Evolutionary conservation across 2,113 vertebrate species (phyloP), one percentile per base, ranked within the genome.

Genomic region (Pelecanus crispus): DNA sequence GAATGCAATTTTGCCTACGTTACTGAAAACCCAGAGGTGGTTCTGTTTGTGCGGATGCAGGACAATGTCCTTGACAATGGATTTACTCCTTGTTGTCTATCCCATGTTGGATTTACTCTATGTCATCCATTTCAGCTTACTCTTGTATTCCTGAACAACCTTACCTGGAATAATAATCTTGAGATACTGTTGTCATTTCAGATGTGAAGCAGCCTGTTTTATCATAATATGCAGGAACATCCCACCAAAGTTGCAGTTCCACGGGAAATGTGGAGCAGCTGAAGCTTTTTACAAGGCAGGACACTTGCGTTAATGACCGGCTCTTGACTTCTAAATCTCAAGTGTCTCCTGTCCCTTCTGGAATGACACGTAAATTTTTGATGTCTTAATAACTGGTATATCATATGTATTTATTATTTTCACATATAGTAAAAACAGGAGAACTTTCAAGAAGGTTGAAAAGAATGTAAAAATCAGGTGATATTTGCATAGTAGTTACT

Each of bases 351-450:
- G 67, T 91, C 78, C 91, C 61, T 94, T 95, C 70, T 61, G 77
- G 78, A 90, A 92, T 72, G 53, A 93, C 32, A 78, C 22, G 5
- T 87, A 55, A 56, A 92, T 94, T 85, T 95, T 94, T 70, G 47
- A 63, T 91, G 93, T 91, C 90, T 94, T 73, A 82, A 45, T 96
- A 92, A 59, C 67, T 97, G 86, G 14, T 86, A 59, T 97, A 97
- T 86, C 74, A 13, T 91, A 90, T 83, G 50, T 98, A 98, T 98
- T 98, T 98, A 98, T 98, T 98, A 78, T 96, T 97, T 97, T 95
- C 66, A 52, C 71, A 32, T 96, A 80, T 90, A 90, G 91, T 95
- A 97, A 96, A 86, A 92, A 59, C 79, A 93, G 78, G 61, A 84
- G 70, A 88, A 77, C 52, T 86, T 75, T 49, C 79, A 88, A 86